A percentile compares a stretch with the other conserved stretches of the same genome.
Conservation (phyloP, 2,888 invertebrate genomes). For the Stegana nigrithorax region DNA sequence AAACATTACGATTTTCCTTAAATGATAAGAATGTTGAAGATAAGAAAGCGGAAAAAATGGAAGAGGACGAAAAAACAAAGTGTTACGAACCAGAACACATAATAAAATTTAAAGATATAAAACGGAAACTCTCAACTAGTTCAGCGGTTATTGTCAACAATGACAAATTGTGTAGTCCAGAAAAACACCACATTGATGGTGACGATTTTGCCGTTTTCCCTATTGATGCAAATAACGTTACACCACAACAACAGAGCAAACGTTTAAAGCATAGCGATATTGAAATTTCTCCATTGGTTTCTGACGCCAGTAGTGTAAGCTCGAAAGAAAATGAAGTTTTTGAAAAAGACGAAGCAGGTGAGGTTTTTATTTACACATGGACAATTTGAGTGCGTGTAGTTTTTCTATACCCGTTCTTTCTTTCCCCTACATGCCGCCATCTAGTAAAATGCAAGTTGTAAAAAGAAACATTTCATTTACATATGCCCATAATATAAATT, state of each 20-base stretch:
- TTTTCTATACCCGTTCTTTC: slow-evolving; percentile 12
- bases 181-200: no score
- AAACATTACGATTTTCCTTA: no score
- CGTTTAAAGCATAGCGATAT: slow-evolving; percentile 34
- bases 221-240: no score
- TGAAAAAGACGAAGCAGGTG: slow-evolving; percentile 46
- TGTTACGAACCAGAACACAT: no score
- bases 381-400: neutral
- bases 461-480: slow-evolving; percentile 3
- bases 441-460: slow-evolving; percentile 10
- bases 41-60: no score
- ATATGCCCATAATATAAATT: slow-evolving; percentile 23
- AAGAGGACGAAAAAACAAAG: no score
- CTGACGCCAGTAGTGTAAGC: slow-evolving; percentile 64
- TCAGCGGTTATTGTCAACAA: no score
- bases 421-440: slow-evolving; percentile 34
- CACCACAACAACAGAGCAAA: slow-evolving; percentile 18
- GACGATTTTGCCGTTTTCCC: no score
- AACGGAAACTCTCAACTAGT: no score
- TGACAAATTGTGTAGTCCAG: neutral
- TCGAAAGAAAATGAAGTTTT: slow-evolving; percentile 65
- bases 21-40: no score
- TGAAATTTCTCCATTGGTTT: slow-evolving; percentile 61
- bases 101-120: no score
- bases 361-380: slow-evolving; percentile 16